These are phyloP conservation scores for Rhinolophus ferrumequinum DNA, from an alignment of 2,113 vertebrate species.

Conservation along the genomic window DNA sequence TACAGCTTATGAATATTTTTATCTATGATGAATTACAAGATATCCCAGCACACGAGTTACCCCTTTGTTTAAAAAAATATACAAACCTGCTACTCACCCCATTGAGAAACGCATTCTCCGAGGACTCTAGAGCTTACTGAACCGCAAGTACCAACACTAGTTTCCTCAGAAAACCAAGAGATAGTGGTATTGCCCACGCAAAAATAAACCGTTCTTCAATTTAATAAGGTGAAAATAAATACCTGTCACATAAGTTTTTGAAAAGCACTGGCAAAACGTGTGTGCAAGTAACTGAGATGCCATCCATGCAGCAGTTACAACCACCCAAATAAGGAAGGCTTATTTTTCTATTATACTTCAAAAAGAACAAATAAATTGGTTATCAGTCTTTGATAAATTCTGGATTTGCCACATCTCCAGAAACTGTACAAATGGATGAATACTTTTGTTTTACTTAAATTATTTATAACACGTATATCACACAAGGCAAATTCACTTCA, in stretches of 20 bases:
- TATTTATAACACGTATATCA: conserved; percentile 69
- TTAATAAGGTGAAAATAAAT: neutral
- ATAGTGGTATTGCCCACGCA: neutral
- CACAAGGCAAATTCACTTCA: conserved; percentile 76
- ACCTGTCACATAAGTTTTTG: neutral
- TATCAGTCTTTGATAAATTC: conserved; percentile 60
- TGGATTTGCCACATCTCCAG: conserved; percentile 61
- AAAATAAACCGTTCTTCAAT: neutral
- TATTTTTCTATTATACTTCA: conserved; percentile 76
- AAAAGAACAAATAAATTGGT: conserved; percentile 62
- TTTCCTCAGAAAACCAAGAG: conserved; percentile 15
- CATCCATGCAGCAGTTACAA: conserved; percentile 61
- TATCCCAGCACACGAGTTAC: neutral
- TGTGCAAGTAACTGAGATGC: conserved; percentile 33
- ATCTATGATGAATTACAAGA: neutral
- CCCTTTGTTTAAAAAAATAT: conserved; percentile 3
- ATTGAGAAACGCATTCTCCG: neutral
- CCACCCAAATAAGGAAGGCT: conserved; percentile 60
- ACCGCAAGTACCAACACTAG: neutral
- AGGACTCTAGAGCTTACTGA: neutral
- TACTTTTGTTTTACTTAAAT: conserved; percentile 65
- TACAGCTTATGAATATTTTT: neutral
- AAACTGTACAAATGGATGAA: conserved; percentile 60
- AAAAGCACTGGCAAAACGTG: conserved; percentile 40
- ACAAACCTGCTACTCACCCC: neutral